Evolutionary conservation across 2,113 vertebrate species (phyloP).

Genomic region (Ochotona princeps): DNA sequence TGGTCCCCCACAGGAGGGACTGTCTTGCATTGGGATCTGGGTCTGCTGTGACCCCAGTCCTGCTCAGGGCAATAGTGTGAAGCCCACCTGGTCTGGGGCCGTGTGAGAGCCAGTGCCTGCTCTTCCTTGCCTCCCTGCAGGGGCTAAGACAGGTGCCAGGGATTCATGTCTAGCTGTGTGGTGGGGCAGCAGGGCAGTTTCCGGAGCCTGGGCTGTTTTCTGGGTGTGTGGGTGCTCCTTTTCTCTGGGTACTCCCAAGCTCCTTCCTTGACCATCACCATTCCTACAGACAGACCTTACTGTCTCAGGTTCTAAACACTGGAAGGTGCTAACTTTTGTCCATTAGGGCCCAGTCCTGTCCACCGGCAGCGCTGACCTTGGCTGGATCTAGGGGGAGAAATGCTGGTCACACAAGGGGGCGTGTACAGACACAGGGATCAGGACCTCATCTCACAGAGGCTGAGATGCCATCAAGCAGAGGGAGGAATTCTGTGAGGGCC

Average conservation of each 20-base stretch:
- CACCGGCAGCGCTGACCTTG: slow-evolving; percentile 89
- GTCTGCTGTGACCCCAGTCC: background rate
- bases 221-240: background rate
- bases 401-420: slow-evolving; percentile 87
- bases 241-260: background rate
- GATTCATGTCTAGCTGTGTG: background rate
- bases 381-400: slow-evolving; percentile 82
- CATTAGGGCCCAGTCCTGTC: slow-evolving; percentile 86
- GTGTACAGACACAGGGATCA: background rate
- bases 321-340: slow-evolving; percentile 80
- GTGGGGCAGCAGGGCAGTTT: background rate
- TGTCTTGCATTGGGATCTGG: background rate
- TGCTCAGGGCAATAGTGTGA: background rate
- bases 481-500: too few species aligned
- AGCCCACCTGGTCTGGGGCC: too few species aligned
- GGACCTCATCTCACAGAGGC: background rate
- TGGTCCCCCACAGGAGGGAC: background rate
- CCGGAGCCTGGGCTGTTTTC: background rate
- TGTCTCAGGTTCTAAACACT: slow-evolving; percentile 81
- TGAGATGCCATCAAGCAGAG: background rate
- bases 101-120: too few species aligned
- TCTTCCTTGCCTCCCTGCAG: fast-evolving
- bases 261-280: background rate
- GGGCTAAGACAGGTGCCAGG: background rate
- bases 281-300: background rate